A percentile compares a stretch with the other conserved stretches of the same genome.
Conservation (phyloP, 2,113 vertebrate genomes). For the Festucalex cinctus region DNA sequence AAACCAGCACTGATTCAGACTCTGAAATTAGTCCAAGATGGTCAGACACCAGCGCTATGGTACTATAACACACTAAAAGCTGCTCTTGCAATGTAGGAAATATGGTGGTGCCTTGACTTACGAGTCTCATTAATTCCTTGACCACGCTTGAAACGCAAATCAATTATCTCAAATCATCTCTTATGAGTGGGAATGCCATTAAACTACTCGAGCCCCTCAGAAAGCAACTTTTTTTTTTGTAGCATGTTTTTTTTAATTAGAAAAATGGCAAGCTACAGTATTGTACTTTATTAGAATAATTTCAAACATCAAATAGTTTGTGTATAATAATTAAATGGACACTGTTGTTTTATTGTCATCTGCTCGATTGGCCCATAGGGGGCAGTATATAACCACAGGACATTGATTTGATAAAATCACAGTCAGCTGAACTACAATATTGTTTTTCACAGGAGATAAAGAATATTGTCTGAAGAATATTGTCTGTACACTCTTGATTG, state of each 20-base stretch:
- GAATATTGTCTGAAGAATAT: too few relatives aligned
- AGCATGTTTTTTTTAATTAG: too few relatives aligned
- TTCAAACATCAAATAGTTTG: too few relatives aligned
- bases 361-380: not conserved
- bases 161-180: not conserved
- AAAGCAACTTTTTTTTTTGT: too few relatives aligned
- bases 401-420: too few relatives aligned
- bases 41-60: conserved; percentile 74
- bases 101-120: not conserved
- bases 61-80: conserved; percentile 36
- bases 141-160: not conserved
- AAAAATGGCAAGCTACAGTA: too few relatives aligned
- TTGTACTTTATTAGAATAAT: too few relatives aligned
- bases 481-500: too few relatives aligned
- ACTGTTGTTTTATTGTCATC: not conserved
- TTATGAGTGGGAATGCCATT: not conserved
- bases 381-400: not conserved
- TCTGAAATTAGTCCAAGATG: conserved; percentile 67
- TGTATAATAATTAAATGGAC: not conserved
- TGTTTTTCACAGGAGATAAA: too few relatives aligned
- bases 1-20: conserved; percentile 81
- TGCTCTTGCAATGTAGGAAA: too few relatives aligned
- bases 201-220: too few relatives aligned
- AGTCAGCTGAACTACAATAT: too few relatives aligned
- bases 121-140: not conserved